A percentile compares a stretch with the other conserved stretches of the same genome.
Conservation (phyloP, 2,888 invertebrate genomes). For the Dynastes grantii region DNA sequence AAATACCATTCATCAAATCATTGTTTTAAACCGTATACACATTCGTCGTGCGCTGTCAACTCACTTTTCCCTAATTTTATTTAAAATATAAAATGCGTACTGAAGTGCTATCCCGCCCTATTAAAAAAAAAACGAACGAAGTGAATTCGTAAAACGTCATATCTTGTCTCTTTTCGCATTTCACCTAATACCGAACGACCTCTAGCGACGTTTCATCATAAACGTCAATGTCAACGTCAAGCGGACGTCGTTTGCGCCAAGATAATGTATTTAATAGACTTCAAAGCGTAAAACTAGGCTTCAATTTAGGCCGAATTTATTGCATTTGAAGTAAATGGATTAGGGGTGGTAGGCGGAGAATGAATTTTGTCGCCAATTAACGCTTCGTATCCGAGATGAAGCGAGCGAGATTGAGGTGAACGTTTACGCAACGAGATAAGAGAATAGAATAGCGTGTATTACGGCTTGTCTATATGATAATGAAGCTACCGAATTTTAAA, state of each 20-base stretch:
- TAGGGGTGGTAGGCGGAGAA: slow-evolving; percentile 12
- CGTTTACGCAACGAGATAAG: neutral
- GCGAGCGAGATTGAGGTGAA: neutral
- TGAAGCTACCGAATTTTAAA: slow-evolving; percentile 2
- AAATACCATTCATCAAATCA: slow-evolving; percentile 27
- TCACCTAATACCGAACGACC: neutral
- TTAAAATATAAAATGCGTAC: neutral
- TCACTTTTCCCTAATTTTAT: neutral
- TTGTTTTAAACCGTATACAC: neutral
- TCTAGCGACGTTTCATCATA: slow-evolving; percentile 6
- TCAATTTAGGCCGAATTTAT: slow-evolving; percentile 45
- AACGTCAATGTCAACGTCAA: slow-evolving; percentile 6
- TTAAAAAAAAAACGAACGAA: neutral
- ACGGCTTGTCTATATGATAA: slow-evolving; percentile 29
- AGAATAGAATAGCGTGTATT: neutral
- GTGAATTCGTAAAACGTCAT: neutral
- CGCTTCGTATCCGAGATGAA: slow-evolving; percentile 4
- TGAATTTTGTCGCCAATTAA: slow-evolving; percentile 24
- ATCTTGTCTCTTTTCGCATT: neutral
- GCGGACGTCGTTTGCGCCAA: slow-evolving; percentile 18
- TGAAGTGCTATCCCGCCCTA: neutral
- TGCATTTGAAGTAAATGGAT: slow-evolving; percentile 42
- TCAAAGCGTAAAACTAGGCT: slow-evolving; percentile 43
- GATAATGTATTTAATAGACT: slow-evolving; percentile 46
- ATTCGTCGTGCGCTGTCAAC: neutral